phyloP scores from a whole-genome alignment of 2,888 invertebrate genomes.

The Eretmocerus hayati region DNA sequence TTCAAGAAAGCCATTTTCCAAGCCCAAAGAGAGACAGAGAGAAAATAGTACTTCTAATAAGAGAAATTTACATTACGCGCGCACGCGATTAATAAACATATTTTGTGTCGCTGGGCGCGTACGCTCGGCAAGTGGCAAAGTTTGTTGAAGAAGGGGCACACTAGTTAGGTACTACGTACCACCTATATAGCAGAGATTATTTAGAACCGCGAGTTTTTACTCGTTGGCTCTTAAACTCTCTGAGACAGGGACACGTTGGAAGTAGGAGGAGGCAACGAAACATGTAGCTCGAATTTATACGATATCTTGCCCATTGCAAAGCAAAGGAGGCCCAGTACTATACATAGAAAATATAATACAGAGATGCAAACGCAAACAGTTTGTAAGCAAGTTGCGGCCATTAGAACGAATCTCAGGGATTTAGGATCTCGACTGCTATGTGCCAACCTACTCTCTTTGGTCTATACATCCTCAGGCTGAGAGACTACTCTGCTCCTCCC shows the following conservation, averaged over 20 bases:
- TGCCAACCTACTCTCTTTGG: neutral
- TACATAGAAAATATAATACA: conserved; percentile 2
- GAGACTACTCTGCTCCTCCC: neutral
- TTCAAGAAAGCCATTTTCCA: neutral
- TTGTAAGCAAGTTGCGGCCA: conserved; percentile 44
- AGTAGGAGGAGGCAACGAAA: conserved; percentile 19
- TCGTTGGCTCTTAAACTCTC: too few species aligned
- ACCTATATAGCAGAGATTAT: conserved; percentile 32
- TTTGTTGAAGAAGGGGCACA: conserved; percentile 23
- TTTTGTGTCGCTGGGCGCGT: conserved; percentile 16
- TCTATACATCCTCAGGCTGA: neutral
- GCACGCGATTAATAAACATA: conserved; percentile 33
- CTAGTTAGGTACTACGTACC: too few species aligned
- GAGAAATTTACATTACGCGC: conserved; percentile 17
- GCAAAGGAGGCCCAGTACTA: too few species aligned
- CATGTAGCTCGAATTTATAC: conserved; percentile 33
- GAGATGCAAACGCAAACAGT: conserved; percentile 34
- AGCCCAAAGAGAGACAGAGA: too few species aligned
- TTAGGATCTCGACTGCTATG: conserved; percentile 31
- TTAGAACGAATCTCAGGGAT: conserved; percentile 46
- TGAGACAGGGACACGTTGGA: neutral
- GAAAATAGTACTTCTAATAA: conserved; percentile 7
- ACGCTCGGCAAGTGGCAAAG: conserved; percentile 25
- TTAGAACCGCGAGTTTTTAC: conserved; percentile 30
- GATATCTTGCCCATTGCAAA: too few species aligned